A percentile compares a stretch with the other conserved stretches of the same genome.
Conservation (phyloP, 35 echinoderm and acorn worm species). For the Anneissia japonica region DNA sequence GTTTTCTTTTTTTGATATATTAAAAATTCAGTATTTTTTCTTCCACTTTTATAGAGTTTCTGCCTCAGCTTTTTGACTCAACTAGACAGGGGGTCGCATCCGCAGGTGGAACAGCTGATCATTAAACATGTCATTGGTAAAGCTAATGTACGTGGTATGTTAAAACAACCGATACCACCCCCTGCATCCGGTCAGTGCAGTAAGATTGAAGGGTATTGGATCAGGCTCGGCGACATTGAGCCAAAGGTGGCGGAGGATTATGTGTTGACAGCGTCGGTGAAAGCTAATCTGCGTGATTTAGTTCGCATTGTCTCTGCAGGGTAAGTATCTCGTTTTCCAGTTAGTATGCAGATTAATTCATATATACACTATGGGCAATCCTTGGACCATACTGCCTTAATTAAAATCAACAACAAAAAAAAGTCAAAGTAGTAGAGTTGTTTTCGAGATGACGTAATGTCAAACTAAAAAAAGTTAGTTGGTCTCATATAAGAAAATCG, state of each 20-base stretch:
- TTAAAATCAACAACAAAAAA: too few relatives aligned
- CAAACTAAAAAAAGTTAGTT: too few relatives aligned
- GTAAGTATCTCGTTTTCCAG: too few relatives aligned
- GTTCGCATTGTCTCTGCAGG: slow-evolving; percentile 78
- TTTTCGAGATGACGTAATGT: too few relatives aligned
- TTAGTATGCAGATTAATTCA: too few relatives aligned
- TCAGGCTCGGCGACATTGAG: slow-evolving; percentile 54
- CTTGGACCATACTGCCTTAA: too few relatives aligned
- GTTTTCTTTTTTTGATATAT: not conserved
- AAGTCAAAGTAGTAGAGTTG: too few relatives aligned
- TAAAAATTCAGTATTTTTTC: not conserved
- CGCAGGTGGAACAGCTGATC: slow-evolving; percentile 76
- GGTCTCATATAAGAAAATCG: too few relatives aligned
- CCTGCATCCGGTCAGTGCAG: slow-evolving; percentile 44
- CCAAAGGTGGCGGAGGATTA: slow-evolving; percentile 46
- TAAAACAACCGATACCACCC: slow-evolving; percentile 85
- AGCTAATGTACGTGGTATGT: slow-evolving; percentile 52
- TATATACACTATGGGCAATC: too few relatives aligned
- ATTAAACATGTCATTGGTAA: slow-evolving; percentile 72
- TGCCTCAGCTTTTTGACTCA: slow-evolving; percentile 93
- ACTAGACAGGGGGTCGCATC: slow-evolving; percentile 83
- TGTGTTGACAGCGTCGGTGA: slow-evolving; percentile 78
- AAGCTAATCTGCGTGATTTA: slow-evolving; percentile 71
- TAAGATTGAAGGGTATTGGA: slow-evolving; percentile 98
- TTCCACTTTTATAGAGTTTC: slow-evolving; percentile 61